Percentiles rank a stretch among this genome's conserved stretches.
phyloP scores from a whole-genome alignment of 2,888 invertebrate genomes.

The Xiphydria camelus region DNA sequence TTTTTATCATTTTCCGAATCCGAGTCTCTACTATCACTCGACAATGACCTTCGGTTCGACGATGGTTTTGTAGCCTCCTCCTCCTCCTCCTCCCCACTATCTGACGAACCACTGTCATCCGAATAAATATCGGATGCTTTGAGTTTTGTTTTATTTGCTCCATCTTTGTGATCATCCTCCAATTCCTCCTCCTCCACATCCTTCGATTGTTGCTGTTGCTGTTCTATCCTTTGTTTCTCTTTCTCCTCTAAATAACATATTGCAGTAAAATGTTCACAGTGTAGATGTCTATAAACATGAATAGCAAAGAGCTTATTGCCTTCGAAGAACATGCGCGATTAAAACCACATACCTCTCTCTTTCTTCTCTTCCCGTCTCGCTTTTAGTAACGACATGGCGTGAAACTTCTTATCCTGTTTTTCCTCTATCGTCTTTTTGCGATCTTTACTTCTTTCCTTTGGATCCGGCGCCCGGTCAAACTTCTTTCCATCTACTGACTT shows the following conservation, averaged over 20 bases:
- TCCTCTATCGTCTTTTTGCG: slow-evolving; percentile 90
- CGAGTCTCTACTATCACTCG: slow-evolving; percentile 65
- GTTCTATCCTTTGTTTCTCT: slow-evolving; percentile 59
- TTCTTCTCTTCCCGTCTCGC: slow-evolving; percentile 90
- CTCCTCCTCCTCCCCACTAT: slow-evolving; percentile 58
- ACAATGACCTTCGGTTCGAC: slow-evolving; percentile 61
- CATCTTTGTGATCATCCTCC: slow-evolving; percentile 52
- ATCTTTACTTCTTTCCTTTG: slow-evolving; percentile 80
- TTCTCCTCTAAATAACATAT: slow-evolving; percentile 61
- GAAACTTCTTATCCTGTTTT: slow-evolving; percentile 84
- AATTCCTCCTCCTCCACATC: slow-evolving; percentile 56
- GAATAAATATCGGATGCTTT: slow-evolving; percentile 97
- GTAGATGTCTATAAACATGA: neutral
- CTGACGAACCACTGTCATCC: slow-evolving; percentile 72
- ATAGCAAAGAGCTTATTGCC: slow-evolving; percentile 1
- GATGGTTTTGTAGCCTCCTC: slow-evolving; percentile 54
- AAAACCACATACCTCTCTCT: slow-evolving; percentile 63
- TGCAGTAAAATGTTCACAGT: slow-evolving; percentile 1
- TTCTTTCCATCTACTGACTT: slow-evolving; percentile 62
- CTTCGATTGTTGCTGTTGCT: slow-evolving; percentile 54
- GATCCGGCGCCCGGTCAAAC: slow-evolving; percentile 62
- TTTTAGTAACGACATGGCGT: slow-evolving; percentile 90
- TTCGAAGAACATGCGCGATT: too few relatives aligned
- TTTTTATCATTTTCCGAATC: slow-evolving; percentile 63
- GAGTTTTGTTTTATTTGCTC: slow-evolving; percentile 64